A percentile compares a stretch with the other conserved stretches of the same genome.
Evolutionary conservation across 2,113 vertebrate genomes (phyloP).

Genomic region (Pheucticus melanocephalus): DNA sequence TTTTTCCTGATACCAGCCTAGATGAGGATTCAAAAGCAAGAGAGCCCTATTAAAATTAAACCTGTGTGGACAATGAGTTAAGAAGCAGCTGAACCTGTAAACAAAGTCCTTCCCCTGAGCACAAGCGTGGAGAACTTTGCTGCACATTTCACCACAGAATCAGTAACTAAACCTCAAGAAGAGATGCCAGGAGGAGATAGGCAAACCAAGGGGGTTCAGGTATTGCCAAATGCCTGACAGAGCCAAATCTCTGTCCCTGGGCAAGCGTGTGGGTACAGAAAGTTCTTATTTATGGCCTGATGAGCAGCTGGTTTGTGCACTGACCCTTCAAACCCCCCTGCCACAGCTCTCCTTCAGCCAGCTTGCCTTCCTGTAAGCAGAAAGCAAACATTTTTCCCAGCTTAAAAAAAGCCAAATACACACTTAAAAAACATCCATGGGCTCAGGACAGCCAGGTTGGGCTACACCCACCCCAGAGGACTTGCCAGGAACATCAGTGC

Average conservation of each 20-base stretch:
- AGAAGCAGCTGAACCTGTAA: background rate
- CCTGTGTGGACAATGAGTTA: background rate
- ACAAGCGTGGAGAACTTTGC: background rate
- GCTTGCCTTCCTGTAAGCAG: background rate
- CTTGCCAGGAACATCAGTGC: background rate
- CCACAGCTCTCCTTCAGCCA: background rate
- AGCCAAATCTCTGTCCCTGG: background rate
- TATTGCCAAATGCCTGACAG: background rate
- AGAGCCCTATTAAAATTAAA: constrained; percentile 5
- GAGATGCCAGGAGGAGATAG: background rate
- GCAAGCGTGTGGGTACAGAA: background rate
- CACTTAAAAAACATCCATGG: rapidly evolving
- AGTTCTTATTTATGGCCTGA: background rate
- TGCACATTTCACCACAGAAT: background rate
- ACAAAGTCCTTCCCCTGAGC: constrained; percentile 1
- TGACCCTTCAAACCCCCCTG: background rate
- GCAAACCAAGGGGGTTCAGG: background rate
- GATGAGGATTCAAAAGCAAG: background rate
- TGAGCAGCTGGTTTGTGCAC: background rate
- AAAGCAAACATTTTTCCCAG: background rate
- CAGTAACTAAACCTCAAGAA: constrained; percentile 14
- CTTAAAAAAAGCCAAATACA: background rate
- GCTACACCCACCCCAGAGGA: background rate
- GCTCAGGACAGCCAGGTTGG: background rate
- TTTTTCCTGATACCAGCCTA: background rate